Conservation (phyloP, 1,140 invertebrate species). For the Maconellicoccus hirsutus region DNA sequence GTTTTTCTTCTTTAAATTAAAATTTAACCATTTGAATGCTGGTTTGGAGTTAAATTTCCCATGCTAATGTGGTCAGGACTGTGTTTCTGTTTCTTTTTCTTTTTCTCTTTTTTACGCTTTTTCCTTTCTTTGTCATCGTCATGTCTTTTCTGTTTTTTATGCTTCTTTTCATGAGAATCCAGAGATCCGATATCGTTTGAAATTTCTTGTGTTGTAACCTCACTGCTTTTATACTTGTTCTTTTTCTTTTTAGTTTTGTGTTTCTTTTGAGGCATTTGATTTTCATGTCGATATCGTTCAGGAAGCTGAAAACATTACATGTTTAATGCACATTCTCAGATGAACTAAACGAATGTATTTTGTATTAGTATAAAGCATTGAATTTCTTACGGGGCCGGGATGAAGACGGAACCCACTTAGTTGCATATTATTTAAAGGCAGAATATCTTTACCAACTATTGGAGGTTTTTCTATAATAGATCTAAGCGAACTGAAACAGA, state of each 20-base stretch:
- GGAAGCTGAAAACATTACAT: conserved; percentile 51
- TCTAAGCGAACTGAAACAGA: conserved; percentile 60
- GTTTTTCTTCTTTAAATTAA: no score
- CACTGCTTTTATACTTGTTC: conserved; percentile 79
- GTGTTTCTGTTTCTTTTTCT: conserved; percentile 86
- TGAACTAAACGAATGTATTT: conserved; percentile 18
- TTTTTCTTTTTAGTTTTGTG: conserved; percentile 93
- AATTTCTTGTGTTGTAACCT: conserved; percentile 34
- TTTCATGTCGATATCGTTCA: conserved; percentile 89
- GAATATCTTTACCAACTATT: conserved; percentile 86
- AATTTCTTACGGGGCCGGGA: conserved; percentile 72
- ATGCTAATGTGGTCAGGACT: conserved; percentile 67
- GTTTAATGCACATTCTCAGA: no score
- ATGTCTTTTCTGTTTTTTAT: conserved; percentile 87
- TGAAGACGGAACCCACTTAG: conserved; percentile 89
- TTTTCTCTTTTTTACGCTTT: conserved; percentile 91
- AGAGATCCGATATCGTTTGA: conserved; percentile 45
- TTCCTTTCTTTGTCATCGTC: conserved; percentile 89
- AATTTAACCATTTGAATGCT: conserved; percentile 43
- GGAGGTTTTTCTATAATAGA: conserved; percentile 96
- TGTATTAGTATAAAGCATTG: conserved; percentile 3
- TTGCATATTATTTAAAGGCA: conserved; percentile 75
- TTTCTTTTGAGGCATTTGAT: conserved; percentile 80
- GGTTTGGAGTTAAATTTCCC: conserved; percentile 51
- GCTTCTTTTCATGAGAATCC: conserved; percentile 86